Conservation (phyloP, 2,888 invertebrate species). For the Caenorhabditis doughertyi region DNA sequence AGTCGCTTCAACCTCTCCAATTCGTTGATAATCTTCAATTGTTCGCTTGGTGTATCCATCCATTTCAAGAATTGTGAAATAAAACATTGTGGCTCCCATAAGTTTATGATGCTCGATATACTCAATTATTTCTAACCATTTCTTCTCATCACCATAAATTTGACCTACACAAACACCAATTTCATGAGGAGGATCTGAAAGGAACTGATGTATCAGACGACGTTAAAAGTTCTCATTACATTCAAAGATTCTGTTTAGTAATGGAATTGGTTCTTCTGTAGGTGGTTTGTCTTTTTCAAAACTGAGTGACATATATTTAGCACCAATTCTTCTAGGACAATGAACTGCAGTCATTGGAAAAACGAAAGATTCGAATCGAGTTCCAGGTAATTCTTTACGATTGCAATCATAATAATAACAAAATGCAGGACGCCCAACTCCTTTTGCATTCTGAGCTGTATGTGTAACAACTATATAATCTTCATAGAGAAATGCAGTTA, state of each 20-base stretch:
- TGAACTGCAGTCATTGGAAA: conserved; percentile 47
- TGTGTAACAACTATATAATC: conserved; percentile 38
- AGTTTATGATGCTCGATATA: conserved; percentile 39
- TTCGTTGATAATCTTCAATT: conserved; percentile 32
- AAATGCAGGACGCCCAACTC: conserved; percentile 19
- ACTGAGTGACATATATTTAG: conserved; percentile 29
- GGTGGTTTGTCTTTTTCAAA: neutral
- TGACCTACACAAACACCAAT: conserved; percentile 44
- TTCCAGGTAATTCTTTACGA: conserved; percentile 29
- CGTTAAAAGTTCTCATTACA: neutral
- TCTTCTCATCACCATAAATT: conserved; percentile 31
- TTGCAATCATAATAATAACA: conserved; percentile 46
- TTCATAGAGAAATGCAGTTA: conserved; percentile 39
- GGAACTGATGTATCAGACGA: neutral
- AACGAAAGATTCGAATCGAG: conserved; percentile 28
- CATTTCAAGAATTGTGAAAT: conserved; percentile 39
- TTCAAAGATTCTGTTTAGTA: conserved; percentile 24
- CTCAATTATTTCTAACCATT: conserved; percentile 45
- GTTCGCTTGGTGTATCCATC: conserved; percentile 30
- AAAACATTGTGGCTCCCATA: conserved; percentile 40
- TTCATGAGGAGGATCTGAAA: conserved; percentile 41
- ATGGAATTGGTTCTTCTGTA: conserved; percentile 19
- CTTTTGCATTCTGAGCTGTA: conserved; percentile 41
- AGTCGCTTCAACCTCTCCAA: conserved; percentile 24
- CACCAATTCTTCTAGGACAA: conserved; percentile 35